Conservation (phyloP, 1,140 invertebrate species). For the Zophobas morio region DNA sequence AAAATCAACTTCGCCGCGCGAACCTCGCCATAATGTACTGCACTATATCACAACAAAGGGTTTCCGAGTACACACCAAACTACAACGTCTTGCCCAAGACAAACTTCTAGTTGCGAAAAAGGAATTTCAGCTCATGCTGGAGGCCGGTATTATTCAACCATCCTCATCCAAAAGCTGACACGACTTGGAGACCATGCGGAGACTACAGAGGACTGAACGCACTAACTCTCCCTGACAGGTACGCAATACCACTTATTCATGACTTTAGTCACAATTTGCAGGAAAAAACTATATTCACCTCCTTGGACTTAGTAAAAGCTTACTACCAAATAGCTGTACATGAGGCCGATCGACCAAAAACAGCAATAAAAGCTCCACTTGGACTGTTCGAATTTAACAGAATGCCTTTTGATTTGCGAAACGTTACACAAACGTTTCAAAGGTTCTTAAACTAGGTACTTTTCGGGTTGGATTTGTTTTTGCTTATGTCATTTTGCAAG, state of each 20-base stretch:
- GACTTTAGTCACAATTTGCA: slow-evolving; percentile 62
- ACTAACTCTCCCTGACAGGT: slow-evolving; percentile 62
- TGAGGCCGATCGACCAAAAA: slow-evolving; percentile 62
- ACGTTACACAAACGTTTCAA: slow-evolving; percentile 66
- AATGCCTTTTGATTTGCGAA: slow-evolving; percentile 66
- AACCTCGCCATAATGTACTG: background rate
- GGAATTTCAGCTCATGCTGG: slow-evolving; percentile 61
- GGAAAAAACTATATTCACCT: slow-evolving; percentile 66
- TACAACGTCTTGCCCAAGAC: slow-evolving; percentile 64
- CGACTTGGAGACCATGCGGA: slow-evolving; percentile 62
- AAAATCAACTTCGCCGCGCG: background rate
- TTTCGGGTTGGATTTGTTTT: slow-evolving; percentile 57
- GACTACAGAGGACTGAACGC: slow-evolving; percentile 69
- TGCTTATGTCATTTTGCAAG: slow-evolving; percentile 5
- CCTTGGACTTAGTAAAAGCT: slow-evolving; percentile 68
- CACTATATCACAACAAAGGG: slow-evolving; percentile 63
- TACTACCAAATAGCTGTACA: slow-evolving; percentile 68
- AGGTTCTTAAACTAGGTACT: slow-evolving; percentile 49
- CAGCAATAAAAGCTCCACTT: slow-evolving; percentile 64
- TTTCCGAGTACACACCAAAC: slow-evolving; percentile 63
- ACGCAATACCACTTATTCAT: slow-evolving; percentile 57
- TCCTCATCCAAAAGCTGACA: slow-evolving; percentile 59
- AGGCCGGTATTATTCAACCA: background rate
- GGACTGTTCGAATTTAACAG: slow-evolving; percentile 64
- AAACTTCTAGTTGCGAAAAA: slow-evolving; percentile 61